Evolutionary conservation across 2,888 invertebrate genomes (phyloP), one percentile per base, ranked within the genome.

Genomic region (Tachina grossa): DNA sequence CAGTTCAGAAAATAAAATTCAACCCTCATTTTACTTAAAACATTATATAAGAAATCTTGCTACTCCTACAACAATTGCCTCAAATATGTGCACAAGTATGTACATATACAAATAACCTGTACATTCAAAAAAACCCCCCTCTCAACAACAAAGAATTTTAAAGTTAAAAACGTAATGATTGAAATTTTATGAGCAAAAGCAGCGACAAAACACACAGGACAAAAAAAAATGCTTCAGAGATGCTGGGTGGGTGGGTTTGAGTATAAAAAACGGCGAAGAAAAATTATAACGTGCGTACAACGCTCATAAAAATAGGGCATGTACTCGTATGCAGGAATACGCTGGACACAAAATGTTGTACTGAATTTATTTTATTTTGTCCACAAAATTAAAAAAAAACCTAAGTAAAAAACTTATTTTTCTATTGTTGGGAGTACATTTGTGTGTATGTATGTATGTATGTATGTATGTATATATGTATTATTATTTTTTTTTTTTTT

Each of bases 1-100:
- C 86, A 84, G 71, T 77, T 81, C 77, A 84, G 81, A 86, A 84
- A 81, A 83, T 66, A 84, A 78, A 81, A 83, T 81, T 84, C 84
- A 86, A 81, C 86, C 84, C 86, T 75, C 77, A 81, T 51, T 59
- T 72, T 49, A 45, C 22, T 47, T 59, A 41, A 41, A n/a, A 61
- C 19, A 59, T 31, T 57, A 65, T 57, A 77, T 51, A 69, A 51
- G 41, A 72, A 71, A 43, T 53, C 5, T 41, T 53, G 57, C 45
- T 45, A 16, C 80, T 78, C 76, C 80, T 76, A 71, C 80, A 77
- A 53, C 53, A 75, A 68, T 19, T 53, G 47, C 47, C 55, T 66
- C 61, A 59, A 75, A 72, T 19, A 57, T 43, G 49, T 71, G 83
- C 59, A 63, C 31, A 69, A 81, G 51, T 66, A 61, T 22, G 22